A percentile compares a stretch with the other conserved stretches of the same genome.
phyloP scores from a whole-genome alignment of 1,140 invertebrate genomes.

The Bacillus rossius region DNA sequence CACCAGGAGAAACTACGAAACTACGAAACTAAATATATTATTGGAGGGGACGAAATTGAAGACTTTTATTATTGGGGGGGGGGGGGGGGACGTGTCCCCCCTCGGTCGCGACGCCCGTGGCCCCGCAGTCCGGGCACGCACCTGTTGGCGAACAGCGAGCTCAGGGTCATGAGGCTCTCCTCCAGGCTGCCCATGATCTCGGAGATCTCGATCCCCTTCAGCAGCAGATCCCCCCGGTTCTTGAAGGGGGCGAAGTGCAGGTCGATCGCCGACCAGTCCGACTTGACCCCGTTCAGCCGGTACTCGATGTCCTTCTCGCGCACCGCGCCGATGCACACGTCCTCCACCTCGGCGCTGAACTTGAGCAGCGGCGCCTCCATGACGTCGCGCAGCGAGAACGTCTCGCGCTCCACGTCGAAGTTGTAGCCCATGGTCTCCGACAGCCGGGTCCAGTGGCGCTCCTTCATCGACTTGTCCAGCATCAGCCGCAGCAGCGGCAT shows the following conservation, averaged over 20 bases:
- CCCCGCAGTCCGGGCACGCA: too few relatives aligned
- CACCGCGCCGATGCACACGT: constrained; percentile 85
- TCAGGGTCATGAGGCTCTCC: constrained; percentile 84
- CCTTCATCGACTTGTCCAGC: constrained; percentile 87
- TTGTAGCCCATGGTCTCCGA: constrained; percentile 61
- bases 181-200: constrained; percentile 77
- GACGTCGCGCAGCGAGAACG: constrained; percentile 71
- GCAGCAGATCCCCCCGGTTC: constrained; percentile 72
- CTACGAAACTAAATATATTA: too few relatives aligned
- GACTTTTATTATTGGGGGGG: too few relatives aligned
- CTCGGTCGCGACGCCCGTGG: too few relatives aligned
- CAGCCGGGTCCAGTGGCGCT: constrained; percentile 78
- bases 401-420: constrained; percentile 73
- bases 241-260: constrained; percentile 79
- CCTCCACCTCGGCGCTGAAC: constrained; percentile 85
- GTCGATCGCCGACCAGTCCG: constrained; percentile 74
- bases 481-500: constrained; percentile 83
- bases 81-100: too few relatives aligned
- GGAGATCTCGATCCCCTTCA: constrained; percentile 70
- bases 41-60: too few relatives aligned
- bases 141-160: constrained; percentile 44
- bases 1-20: too few relatives aligned
- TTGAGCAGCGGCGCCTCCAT: constrained; percentile 79
- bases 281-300: constrained; percentile 76
- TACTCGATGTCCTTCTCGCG: constrained; percentile 90